phyloP scores from a whole-genome alignment of 2,797 vertebrate genomes.

The Podarcis lilfordi region DNA sequence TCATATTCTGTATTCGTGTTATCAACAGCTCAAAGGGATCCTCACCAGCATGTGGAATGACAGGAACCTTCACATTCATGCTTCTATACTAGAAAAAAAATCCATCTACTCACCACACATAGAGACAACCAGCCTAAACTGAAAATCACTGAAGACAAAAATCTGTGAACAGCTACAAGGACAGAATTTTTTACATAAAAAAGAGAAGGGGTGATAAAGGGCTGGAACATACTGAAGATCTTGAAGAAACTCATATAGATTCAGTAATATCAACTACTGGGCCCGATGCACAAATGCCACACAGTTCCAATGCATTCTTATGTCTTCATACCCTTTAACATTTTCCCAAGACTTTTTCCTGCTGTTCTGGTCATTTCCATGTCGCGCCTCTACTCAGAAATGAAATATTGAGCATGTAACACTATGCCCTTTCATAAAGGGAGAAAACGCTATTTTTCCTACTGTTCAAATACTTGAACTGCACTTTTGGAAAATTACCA shows the following conservation, averaged over 20 bases:
- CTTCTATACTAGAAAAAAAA: too few species aligned
- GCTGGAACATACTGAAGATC: neutral
- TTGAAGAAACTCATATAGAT: neutral
- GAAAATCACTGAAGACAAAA: neutral
- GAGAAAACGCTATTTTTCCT: neutral
- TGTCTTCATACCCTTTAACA: neutral
- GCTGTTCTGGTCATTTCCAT: neutral
- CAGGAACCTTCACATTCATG: too few species aligned
- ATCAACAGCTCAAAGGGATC: too few species aligned
- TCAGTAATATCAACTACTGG: neutral
- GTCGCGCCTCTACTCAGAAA: neutral
- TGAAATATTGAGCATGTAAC: neutral
- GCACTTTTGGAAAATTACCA: neutral
- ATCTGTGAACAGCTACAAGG: neutral
- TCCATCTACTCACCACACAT: too few species aligned
- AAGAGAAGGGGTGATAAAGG: neutral
- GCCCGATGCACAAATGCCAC: neutral
- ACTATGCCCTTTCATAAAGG: neutral
- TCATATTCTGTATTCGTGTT: too few species aligned
- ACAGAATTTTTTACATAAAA: neutral
- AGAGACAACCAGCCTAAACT: neutral
- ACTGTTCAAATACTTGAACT: neutral
- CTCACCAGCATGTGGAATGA: too few species aligned
- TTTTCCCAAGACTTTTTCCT: neutral
- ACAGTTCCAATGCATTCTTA: neutral